Evolutionary conservation across 1,140 invertebrate genomes (phyloP).

Genomic region (Trypoxylus dichotomus): DNA sequence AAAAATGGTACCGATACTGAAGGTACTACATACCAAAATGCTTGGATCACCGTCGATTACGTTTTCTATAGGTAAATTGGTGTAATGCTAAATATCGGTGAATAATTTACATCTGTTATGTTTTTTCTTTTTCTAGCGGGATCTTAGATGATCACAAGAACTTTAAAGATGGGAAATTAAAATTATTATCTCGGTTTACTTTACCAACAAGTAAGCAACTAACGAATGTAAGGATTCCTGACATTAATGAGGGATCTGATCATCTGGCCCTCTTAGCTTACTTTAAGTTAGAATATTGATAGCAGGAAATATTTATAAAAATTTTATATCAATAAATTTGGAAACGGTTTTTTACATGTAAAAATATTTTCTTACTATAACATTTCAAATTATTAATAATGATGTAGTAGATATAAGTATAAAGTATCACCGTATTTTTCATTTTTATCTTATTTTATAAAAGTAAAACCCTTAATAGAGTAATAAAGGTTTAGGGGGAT

Average conservation of each 20-base stretch:
- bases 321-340: background rate
- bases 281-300: constrained; percentile 53
- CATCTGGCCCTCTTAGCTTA: constrained; percentile 72
- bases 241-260: constrained; percentile 72
- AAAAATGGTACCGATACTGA: constrained; percentile 52
- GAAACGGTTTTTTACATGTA: background rate
- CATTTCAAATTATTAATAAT: background rate
- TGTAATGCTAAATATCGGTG: background rate
- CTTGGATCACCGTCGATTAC: constrained; percentile 82
- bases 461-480: no score
- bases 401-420: constrained; percentile 1
- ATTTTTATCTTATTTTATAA: no score
- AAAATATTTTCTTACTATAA: constrained; percentile 5
- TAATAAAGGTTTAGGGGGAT: no score
- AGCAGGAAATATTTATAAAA: background rate
- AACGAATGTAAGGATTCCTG: constrained; percentile 70
- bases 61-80: constrained; percentile 68
- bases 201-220: constrained; percentile 67
- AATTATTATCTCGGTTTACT: constrained; percentile 62
- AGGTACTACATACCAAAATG: constrained; percentile 72
- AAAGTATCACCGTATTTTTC: no score
- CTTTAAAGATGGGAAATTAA: constrained; percentile 52
- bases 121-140: constrained; percentile 41
- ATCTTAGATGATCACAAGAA: constrained; percentile 28
- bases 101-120: background rate